A percentile compares a stretch with the other conserved stretches of the same genome.
Evolutionary conservation across 2,797 vertebrate genomes (phyloP).

Genomic region (Myotis daubentonii): DNA sequence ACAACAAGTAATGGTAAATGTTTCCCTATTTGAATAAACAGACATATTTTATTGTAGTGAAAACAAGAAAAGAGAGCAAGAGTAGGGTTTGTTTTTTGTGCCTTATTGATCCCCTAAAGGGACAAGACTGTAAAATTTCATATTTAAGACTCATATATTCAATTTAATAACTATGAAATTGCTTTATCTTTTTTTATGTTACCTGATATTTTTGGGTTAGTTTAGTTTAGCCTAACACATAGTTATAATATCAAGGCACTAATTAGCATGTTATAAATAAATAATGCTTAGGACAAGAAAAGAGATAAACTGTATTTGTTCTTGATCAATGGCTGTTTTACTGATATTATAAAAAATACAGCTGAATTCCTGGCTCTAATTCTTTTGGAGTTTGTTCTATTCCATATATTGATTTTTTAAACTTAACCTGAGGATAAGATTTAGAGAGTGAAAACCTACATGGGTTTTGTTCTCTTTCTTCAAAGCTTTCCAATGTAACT

Average conservation of each 20-base stretch:
- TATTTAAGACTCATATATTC: not conserved
- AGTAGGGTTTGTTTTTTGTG: not conserved
- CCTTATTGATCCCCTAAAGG: not conserved
- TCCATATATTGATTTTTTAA: not conserved
- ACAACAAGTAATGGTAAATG: not conserved
- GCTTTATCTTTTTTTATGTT: not conserved
- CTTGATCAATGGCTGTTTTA: not conserved
- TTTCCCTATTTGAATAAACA: not conserved
- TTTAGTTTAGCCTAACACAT: not conserved
- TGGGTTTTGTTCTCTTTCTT: not conserved
- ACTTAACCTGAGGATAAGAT: not conserved
- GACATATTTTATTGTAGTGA: not conserved
- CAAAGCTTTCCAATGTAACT: not conserved
- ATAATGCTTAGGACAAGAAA: not conserved
- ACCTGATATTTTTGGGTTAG: not conserved
- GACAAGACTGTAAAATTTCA: not conserved
- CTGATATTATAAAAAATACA: slow-evolving; percentile 4
- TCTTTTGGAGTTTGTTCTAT: not conserved
- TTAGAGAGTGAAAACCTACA: not conserved
- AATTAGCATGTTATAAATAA: not conserved
- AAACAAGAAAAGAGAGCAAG: not conserved
- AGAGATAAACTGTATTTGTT: not conserved
- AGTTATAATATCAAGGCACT: not conserved
- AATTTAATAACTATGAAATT: not conserved
- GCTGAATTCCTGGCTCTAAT: not conserved